These are phyloP conservation scores for Drosophila lacertosa DNA, from an alignment of 1,140 invertebrate genomes.

Conservation along the genomic window DNA sequence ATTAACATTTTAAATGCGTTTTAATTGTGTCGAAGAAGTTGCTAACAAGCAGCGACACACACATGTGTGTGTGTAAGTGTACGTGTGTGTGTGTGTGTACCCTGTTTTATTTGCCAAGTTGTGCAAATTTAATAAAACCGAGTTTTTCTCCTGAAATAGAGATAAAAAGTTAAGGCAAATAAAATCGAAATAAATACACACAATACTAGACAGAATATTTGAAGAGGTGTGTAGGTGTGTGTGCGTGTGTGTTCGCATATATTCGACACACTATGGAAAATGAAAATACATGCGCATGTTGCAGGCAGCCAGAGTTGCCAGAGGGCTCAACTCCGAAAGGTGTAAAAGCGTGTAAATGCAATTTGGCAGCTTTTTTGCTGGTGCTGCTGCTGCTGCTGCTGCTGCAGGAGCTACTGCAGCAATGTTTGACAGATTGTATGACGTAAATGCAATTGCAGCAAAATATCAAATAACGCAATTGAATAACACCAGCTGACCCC, in stretches of 20 bases:
- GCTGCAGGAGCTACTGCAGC: neutral
- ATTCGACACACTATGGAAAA: constrained; percentile 19
- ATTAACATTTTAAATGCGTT: constrained; percentile 51
- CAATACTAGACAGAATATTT: constrained; percentile 5
- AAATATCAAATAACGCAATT: constrained; percentile 48
- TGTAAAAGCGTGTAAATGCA: constrained; percentile 71
- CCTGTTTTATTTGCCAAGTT: neutral
- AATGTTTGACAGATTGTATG: constrained; percentile 38
- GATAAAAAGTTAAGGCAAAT: constrained; percentile 14
- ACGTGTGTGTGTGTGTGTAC: neutral
- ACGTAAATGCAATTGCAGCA: constrained; percentile 42
- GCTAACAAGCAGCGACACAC: constrained; percentile 23
- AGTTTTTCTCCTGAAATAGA: constrained; percentile 2
- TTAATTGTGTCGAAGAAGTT: constrained; percentile 38
- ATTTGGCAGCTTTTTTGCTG: constrained; percentile 49
- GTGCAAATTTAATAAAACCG: constrained; percentile 21
- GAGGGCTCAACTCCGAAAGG: constrained; percentile 19
- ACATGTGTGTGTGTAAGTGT: neutral
- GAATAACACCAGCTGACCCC: constrained; percentile 27
- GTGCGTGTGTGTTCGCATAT: constrained; percentile 6
- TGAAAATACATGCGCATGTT: constrained; percentile 25
- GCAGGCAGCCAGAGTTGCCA: constrained; percentile 20
- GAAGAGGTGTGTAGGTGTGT: neutral
- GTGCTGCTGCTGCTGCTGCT: neutral
- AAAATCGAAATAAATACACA: constrained; percentile 25